These are phyloP conservation scores for Paramormyrops kingsleyae DNA, from an alignment of 2,113 vertebrate species.

Conservation along the genomic window DNA sequence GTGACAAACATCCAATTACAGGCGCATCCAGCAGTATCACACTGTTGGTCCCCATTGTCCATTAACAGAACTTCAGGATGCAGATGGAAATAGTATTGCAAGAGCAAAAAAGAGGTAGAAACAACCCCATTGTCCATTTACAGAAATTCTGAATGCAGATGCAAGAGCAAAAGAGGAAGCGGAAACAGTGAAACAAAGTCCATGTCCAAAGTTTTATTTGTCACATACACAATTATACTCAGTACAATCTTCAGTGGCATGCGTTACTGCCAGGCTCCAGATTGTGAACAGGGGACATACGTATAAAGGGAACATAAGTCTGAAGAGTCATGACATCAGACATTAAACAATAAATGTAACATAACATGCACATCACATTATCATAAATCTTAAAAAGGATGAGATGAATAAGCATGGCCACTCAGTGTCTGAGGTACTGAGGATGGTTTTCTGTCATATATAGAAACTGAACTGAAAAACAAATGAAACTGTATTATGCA, in stretches of 20 bases:
- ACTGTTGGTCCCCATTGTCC: neutral
- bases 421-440: neutral
- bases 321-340: neutral
- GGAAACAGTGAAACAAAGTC: neutral
- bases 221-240: neutral
- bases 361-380: neutral
- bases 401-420: neutral
- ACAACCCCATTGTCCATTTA: neutral
- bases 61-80: neutral
- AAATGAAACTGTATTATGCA: neutral
- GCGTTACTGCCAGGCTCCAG: neutral
- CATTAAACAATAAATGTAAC: neutral
- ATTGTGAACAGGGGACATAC: neutral
- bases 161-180: neutral
- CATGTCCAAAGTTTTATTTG: neutral
- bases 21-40: neutral
- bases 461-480: neutral
- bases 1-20: neutral
- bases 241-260: neutral
- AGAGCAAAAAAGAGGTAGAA: neutral
- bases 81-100: neutral
- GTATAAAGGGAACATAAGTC: neutral
- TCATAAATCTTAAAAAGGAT: neutral
- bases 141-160: neutral
- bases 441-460: neutral